Conservation (phyloP, 2,113 vertebrate genomes). For the Cryptotis parvus region DNA sequence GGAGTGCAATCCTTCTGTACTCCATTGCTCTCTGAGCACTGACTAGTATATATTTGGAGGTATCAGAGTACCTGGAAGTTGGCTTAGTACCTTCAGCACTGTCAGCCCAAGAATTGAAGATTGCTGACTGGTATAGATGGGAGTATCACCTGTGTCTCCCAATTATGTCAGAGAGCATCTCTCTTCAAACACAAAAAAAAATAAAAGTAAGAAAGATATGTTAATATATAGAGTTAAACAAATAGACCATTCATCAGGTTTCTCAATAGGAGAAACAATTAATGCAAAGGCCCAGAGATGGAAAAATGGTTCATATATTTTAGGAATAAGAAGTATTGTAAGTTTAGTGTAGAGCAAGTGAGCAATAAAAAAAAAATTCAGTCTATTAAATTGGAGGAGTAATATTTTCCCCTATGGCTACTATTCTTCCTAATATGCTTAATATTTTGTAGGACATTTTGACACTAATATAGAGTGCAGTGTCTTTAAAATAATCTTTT, state of each 20-base stretch:
- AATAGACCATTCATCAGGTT: neutral
- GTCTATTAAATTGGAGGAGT: neutral
- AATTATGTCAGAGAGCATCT: too few species aligned
- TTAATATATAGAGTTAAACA: neutral
- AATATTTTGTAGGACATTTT: neutral
- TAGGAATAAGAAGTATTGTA: neutral
- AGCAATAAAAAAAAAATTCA: neutral
- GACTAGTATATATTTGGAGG: too few species aligned
- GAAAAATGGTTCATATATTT: neutral
- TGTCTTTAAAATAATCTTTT: slow-evolving; percentile 14
- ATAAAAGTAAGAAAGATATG: neutral
- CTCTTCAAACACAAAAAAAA: too few species aligned
- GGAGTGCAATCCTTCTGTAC: too few species aligned
- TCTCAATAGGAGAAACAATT: neutral
- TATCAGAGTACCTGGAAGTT: too few species aligned
- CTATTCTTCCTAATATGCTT: neutral
- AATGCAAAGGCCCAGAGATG: neutral
- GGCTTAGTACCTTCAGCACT: too few species aligned
- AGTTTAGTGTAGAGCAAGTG: neutral
- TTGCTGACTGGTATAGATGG: too few species aligned
- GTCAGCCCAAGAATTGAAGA: too few species aligned
- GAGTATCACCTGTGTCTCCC: too few species aligned
- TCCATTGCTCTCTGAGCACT: too few species aligned
- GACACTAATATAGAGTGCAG: neutral
- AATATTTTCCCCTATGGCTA: neutral